phyloP scores from a whole-genome alignment of 2,888 invertebrate species.

The Stenichneumon culpator region DNA sequence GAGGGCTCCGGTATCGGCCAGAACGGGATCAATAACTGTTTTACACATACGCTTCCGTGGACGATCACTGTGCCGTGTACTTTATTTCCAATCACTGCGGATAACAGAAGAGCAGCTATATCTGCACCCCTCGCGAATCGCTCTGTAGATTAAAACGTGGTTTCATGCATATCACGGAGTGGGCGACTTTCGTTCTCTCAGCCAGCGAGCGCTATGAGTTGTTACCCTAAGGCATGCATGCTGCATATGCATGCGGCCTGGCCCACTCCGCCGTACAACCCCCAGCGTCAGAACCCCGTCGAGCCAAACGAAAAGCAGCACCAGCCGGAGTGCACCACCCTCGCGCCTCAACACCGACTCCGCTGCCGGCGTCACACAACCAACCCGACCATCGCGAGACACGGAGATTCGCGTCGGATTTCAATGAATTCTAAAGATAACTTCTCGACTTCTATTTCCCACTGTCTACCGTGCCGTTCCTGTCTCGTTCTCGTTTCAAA shows the following conservation, averaged over 20 bases:
- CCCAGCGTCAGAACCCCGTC: constrained; percentile 49
- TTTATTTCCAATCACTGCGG: constrained; percentile 22
- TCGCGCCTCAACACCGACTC: constrained; percentile 54
- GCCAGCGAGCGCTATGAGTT: constrained; percentile 78
- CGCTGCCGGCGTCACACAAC: constrained; percentile 42
- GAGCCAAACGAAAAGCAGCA: constrained; percentile 45
- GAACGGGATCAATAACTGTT: background rate
- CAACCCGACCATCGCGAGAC: constrained; percentile 55
- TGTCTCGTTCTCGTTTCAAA: constrained; percentile 60
- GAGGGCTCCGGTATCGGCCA: background rate
- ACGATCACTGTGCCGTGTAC: constrained; percentile 1
- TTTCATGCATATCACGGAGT: constrained; percentile 79
- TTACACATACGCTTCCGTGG: background rate
- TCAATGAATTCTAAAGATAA: constrained; percentile 82
- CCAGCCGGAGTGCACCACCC: constrained; percentile 40
- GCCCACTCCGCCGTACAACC: constrained; percentile 44
- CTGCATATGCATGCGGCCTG: constrained; percentile 82
- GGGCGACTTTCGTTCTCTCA: constrained; percentile 74
- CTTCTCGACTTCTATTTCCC: constrained; percentile 73
- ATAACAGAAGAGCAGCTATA: constrained; percentile 1
- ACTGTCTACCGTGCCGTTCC: constrained; percentile 52
- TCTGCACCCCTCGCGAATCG: constrained; percentile 52
- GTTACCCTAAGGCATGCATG: constrained; percentile 82
- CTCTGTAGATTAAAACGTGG: constrained; percentile 76
- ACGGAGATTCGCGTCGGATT: constrained; percentile 74